Evolutionary conservation across 2,888 invertebrate species (phyloP).

Genomic region (Synergus japonicus): DNA sequence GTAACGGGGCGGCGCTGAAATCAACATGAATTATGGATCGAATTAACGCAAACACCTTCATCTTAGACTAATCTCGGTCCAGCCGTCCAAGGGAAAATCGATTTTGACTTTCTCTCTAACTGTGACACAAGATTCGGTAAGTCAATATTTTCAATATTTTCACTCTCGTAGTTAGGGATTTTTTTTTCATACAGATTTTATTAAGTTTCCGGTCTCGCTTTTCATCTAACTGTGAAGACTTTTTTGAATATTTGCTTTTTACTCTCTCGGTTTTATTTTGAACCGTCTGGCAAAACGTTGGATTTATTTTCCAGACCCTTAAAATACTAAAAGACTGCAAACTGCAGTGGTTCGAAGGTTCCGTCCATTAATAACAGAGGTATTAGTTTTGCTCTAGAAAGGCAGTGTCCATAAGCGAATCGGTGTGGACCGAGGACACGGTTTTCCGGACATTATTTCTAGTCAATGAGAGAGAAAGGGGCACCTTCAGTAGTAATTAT

Average conservation of each 20-base stretch:
- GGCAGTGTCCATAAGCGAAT: slow-evolving; percentile 6
- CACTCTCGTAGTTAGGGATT: background rate
- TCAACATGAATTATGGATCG: slow-evolving; percentile 68
- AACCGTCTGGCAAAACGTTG: background rate
- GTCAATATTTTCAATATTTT: background rate
- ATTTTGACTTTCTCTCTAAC: background rate
- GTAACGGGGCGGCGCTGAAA: slow-evolving; percentile 56
- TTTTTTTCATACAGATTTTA: background rate
- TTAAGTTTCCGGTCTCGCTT: background rate
- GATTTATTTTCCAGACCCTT: background rate
- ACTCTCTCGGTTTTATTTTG: background rate
- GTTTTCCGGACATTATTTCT: slow-evolving; percentile 31
- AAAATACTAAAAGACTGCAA: slow-evolving; percentile 18
- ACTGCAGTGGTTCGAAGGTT: slow-evolving; percentile 18
- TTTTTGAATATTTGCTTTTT: background rate
- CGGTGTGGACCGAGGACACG: slow-evolving; percentile 9
- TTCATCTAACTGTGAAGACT: background rate
- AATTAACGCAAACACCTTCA: slow-evolving; percentile 58
- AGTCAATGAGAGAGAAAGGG: slow-evolving; percentile 24
- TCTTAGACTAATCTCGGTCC: slow-evolving; percentile 41
- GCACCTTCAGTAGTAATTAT: slow-evolving; percentile 19
- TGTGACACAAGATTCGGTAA: slow-evolving; percentile 4
- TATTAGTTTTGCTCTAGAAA: slow-evolving; percentile 36
- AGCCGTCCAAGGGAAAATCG: slow-evolving; percentile 29
- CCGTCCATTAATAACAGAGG: slow-evolving; percentile 21